Conservation (phyloP, 2,888 invertebrate species). For the Bombyx huttoni region DNA sequence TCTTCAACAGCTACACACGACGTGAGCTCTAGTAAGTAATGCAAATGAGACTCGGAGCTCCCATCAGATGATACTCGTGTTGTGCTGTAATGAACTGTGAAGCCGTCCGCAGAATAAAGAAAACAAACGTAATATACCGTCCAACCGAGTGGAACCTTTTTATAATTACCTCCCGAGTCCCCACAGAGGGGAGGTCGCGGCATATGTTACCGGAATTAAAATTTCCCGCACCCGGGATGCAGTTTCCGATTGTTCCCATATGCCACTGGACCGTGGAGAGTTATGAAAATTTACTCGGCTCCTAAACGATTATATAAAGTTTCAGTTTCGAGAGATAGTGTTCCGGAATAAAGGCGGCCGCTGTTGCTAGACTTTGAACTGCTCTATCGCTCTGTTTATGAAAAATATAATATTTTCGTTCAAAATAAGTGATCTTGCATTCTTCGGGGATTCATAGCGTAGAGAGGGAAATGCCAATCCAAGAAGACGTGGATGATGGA, state of each 20-base stretch:
- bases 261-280: background rate
- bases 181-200: conserved; percentile 15
- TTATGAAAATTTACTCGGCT: background rate
- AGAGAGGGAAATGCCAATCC: too few relatives aligned
- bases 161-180: conserved; percentile 51
- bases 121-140: background rate
- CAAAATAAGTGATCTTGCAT: too few relatives aligned
- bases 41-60: too few relatives aligned
- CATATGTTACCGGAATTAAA: conserved; percentile 63
- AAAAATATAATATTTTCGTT: too few relatives aligned
- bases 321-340: background rate
- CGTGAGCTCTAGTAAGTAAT: too few relatives aligned
- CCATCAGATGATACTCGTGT: too few relatives aligned
- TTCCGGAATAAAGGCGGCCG: background rate
- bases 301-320: too few relatives aligned
- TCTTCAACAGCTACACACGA: too few relatives aligned
- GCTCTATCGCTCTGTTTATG: too few relatives aligned
- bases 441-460: too few relatives aligned
- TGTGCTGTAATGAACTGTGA: background rate
- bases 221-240: conserved; percentile 55
- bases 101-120: background rate
- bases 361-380: too few relatives aligned
- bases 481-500: too few relatives aligned
- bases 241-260: conserved; percentile 30
- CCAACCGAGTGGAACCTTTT: conserved; percentile 61